Evolutionary conservation across 2,113 vertebrate species (phyloP), one percentile per base, ranked within the genome.

Genomic region (Anoura caudifer): DNA sequence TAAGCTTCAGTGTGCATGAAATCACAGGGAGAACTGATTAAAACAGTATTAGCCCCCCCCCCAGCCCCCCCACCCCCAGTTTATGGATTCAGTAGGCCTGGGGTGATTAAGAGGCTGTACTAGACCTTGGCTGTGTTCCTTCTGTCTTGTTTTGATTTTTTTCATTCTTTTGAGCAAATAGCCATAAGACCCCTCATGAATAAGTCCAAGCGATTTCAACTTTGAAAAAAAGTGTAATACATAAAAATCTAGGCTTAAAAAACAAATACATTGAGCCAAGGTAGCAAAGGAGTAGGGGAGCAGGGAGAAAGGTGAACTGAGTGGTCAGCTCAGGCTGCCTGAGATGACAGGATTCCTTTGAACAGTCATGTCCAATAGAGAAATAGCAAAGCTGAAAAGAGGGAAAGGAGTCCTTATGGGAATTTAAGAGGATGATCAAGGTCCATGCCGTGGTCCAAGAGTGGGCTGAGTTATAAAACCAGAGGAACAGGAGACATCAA

Each of bases 121-220:
- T 95, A 3, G 24, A 59, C 11, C 4, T 52, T 95, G 10, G n/a
- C 67, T 95, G 4, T 67, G 94, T 98, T 94, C 26, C 70, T 76
- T 80, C 3, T 24, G 28, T 56, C 43, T 94, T 69, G 3, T 43
- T 96, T 92, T 59, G 15, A 20, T 77, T 61, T 93, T 94, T 81
- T 33, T 50, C 7, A 67, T 61, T 91, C n/a, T n/a, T 89, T 75
- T 90, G 70, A 81, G 33, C 43, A 96, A 72, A 75, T 81, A 94
- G 15, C 52, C 59, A 76, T n/a, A 88, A 94, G 54, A 86, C 28
- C 38, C 47, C 31, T 75, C 83, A 24, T 67, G 63, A 94, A 73
- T 86, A 92, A 91, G 10, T 67, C 50, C 28, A 70, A 59, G 14
- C 72, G 20, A 52, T 94, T 94, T 95, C 10, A 77, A 22, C 31